Percentiles rank a stretch among this genome's conserved stretches.
phyloP scores from a whole-genome alignment of 2,113 vertebrate species.

The Paracanthobrama guichenoti region DNA sequence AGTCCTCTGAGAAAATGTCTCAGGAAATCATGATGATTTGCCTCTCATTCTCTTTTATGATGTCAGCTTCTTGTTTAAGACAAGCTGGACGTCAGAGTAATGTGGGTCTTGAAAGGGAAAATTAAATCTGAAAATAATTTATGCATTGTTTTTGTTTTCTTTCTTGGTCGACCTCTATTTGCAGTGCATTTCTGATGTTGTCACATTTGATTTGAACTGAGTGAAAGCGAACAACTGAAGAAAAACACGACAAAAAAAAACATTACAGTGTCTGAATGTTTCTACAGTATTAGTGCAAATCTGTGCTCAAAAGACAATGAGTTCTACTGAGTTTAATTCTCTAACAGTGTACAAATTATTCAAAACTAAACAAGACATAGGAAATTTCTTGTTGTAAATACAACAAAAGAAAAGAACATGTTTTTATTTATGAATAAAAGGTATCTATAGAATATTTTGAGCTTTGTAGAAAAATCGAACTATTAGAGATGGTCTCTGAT shows the following conservation, averaged over 20 bases:
- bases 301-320: constrained; percentile 42
- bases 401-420: neutral
- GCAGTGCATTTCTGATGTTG: constrained; percentile 54
- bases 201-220: constrained; percentile 62
- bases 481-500: neutral
- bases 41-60: constrained; percentile 25
- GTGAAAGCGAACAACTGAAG: constrained; percentile 66
- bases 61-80: constrained; percentile 32
- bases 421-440: neutral
- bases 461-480: neutral
- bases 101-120: neutral
- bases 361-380: neutral
- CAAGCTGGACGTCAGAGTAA: neutral
- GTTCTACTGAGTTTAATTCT: neutral
- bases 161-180: constrained; percentile 51
- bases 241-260: constrained; percentile 25
- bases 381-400: neutral
- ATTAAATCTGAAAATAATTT: constrained; percentile 49
- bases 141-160: constrained; percentile 30
- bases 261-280: constrained; percentile 53
- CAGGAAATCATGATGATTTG: constrained; percentile 31
- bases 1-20: constrained; percentile 34
- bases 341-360: no score
- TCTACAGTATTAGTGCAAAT: constrained; percentile 58
- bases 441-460: no score